phyloP scores from a whole-genome alignment of 2,797 vertebrate genomes.

The Sebastes itinus region DNA sequence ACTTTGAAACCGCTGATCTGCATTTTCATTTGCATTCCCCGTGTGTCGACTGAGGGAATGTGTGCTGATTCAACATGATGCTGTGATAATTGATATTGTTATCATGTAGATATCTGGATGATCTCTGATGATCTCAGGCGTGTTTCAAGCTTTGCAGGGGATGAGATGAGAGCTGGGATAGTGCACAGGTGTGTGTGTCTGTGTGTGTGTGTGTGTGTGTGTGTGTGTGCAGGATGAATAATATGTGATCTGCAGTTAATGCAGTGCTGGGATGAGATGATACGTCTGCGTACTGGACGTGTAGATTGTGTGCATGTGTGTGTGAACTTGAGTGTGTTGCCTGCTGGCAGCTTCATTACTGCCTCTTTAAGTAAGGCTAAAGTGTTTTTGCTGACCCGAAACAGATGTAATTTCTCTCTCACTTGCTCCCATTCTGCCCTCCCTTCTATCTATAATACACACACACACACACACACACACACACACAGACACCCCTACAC shows the following conservation, averaged over 20 bases:
- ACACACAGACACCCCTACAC: neutral
- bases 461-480: neutral
- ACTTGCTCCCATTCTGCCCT: slow-evolving; percentile 7
- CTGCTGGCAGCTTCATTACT: slow-evolving; percentile 33
- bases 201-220: slow-evolving; percentile 11
- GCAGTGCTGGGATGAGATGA: neutral
- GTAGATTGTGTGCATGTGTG: neutral
- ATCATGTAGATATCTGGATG: slow-evolving; percentile 40
- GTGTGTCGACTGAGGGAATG: slow-evolving; percentile 20
- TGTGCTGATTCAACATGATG: slow-evolving; percentile 61
- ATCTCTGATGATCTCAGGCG: slow-evolving; percentile 23
- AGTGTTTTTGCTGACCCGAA: slow-evolving; percentile 66
- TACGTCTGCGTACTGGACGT: slow-evolving; percentile 8
- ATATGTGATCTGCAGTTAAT: slow-evolving; percentile 14
- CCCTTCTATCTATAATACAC: slow-evolving; percentile 19
- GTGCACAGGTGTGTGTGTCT: slow-evolving; percentile 19
- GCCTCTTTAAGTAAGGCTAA: slow-evolving; percentile 36
- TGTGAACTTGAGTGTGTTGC: neutral
- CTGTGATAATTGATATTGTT: slow-evolving; percentile 61
- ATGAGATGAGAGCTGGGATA: slow-evolving; percentile 28
- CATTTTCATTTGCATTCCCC: slow-evolving; percentile 68
- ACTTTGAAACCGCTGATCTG: slow-evolving; percentile 62
- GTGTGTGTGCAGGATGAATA: slow-evolving; percentile 12
- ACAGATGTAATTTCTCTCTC: slow-evolving; percentile 55
- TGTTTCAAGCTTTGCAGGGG: slow-evolving; percentile 14